These are phyloP conservation scores for Pogona vitticeps DNA, from an alignment of 2,113 vertebrate genomes.

Conservation along the genomic window DNA sequence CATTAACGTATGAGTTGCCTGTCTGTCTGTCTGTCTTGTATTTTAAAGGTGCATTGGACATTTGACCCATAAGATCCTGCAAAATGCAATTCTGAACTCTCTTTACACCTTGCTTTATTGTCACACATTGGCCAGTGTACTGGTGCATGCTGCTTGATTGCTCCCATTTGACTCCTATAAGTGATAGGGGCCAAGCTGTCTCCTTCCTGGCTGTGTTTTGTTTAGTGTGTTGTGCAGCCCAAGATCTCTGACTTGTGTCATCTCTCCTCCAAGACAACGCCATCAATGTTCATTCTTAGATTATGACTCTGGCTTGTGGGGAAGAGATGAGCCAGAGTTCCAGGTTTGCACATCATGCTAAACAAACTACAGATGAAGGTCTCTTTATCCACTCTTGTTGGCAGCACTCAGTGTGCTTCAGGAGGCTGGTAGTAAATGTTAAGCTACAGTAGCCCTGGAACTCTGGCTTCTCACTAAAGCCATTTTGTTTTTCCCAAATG, in stretches of 20 bases:
- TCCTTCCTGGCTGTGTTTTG: too few relatives aligned
- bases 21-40: not conserved
- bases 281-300: not conserved
- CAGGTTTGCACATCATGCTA: not conserved
- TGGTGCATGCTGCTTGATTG: not conserved
- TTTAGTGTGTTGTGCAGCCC: not conserved
- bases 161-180: not conserved
- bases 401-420: not conserved
- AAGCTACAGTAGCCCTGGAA: not conserved
- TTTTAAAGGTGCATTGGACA: not conserved
- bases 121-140: not conserved
- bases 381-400: not conserved
- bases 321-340: not conserved
- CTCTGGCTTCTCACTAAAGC: not conserved
- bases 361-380: not conserved
- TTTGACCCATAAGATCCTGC: slow-evolving; percentile 29
- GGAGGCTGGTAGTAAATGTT: not conserved
- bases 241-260: not conserved
- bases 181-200: not conserved
- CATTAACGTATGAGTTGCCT: slow-evolving; percentile 12
- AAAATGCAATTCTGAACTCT: not conserved
- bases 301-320: not conserved
- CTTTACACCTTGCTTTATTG: not conserved
- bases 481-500: slow-evolving; percentile 8
- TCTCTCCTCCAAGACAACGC: not conserved